These are phyloP conservation scores for Serripes groenlandicus DNA, from an alignment of 2,888 invertebrate species.

Conservation along the genomic window DNA sequence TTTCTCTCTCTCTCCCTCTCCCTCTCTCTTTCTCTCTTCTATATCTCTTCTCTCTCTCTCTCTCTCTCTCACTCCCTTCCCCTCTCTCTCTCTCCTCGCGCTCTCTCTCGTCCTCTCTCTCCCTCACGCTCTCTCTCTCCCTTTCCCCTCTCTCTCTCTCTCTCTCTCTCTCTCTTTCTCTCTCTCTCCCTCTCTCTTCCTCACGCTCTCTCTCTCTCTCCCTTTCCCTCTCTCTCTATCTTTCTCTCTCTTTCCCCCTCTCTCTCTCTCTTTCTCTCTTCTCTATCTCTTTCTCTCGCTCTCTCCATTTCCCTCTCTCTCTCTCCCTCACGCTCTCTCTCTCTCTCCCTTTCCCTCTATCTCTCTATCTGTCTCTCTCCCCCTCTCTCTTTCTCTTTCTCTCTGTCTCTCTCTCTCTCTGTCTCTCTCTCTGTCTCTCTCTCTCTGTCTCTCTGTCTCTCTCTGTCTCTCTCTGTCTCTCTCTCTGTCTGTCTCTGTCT, in stretches of 20 bases:
- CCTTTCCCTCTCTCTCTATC: not conserved
- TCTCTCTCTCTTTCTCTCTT: not conserved
- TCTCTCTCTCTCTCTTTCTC: no score
- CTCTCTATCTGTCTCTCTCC: not conserved
- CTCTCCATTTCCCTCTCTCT: not conserved
- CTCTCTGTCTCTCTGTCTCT: not conserved
- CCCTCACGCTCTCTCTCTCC: no score
- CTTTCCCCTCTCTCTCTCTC: no score
- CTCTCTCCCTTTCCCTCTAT: not conserved
- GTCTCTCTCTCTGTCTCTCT: not conserved
- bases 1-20: no score
- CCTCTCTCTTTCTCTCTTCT: no score
- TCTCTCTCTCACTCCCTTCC: no score
- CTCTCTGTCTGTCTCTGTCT: constrained; percentile 7
- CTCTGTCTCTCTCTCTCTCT: not conserved
- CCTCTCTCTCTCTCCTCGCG: no score
- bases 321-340: not conserved
- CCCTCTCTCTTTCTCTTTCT: not conserved
- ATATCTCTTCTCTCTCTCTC: no score
- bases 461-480: constrained; percentile 6
- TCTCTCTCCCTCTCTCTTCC: no score
- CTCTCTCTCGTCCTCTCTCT: no score
- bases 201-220: no score
- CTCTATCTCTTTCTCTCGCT: not conserved
- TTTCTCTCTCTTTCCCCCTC: not conserved